Percentiles rank a stretch among this genome's conserved stretches.
phyloP scores from a whole-genome alignment of 1,140 invertebrate species.

The Cataglyphis hispanica region DNA sequence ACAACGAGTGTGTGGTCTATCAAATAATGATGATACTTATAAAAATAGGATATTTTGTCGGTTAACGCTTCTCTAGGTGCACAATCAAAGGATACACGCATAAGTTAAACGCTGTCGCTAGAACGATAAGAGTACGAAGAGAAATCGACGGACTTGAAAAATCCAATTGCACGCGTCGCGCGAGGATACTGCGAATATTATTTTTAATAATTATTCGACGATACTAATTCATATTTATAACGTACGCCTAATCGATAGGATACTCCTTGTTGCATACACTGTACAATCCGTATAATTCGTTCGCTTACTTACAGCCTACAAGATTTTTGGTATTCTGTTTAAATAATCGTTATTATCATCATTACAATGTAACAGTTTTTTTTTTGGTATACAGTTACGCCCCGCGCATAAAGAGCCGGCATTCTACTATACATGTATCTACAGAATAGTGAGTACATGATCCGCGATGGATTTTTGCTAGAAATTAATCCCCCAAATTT shows the following conservation, averaged over 20 bases:
- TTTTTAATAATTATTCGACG: conserved; percentile 81
- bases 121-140: conserved; percentile 46
- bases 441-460: conserved; percentile 83
- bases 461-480: conserved; percentile 71
- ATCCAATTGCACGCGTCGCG: conserved; percentile 66
- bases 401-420: conserved; percentile 74
- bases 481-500: conserved; percentile 47
- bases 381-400: conserved; percentile 83
- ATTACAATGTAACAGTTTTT: conserved; percentile 83
- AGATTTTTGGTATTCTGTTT: conserved; percentile 70
- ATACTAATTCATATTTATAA: conserved; percentile 84
- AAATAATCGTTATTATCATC: conserved; percentile 79
- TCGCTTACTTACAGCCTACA: conserved; percentile 63
- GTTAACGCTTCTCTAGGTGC: conserved; percentile 36
- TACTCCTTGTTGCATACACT: conserved; percentile 77
- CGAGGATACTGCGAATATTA: conserved; percentile 78
- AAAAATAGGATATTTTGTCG: conserved; percentile 61
- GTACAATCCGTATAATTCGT: conserved; percentile 78
- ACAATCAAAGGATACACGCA: conserved; percentile 43
- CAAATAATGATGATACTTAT: conserved; percentile 62
- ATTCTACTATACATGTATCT: conserved; percentile 86
- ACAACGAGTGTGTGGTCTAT: conserved; percentile 22
- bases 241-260: conserved; percentile 81
- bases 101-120: conserved; percentile 45
- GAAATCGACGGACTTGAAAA: conserved; percentile 63